Evolutionary conservation across 2,797 vertebrate genomes (phyloP).

Genomic region (Cynopterus sphinx): DNA sequence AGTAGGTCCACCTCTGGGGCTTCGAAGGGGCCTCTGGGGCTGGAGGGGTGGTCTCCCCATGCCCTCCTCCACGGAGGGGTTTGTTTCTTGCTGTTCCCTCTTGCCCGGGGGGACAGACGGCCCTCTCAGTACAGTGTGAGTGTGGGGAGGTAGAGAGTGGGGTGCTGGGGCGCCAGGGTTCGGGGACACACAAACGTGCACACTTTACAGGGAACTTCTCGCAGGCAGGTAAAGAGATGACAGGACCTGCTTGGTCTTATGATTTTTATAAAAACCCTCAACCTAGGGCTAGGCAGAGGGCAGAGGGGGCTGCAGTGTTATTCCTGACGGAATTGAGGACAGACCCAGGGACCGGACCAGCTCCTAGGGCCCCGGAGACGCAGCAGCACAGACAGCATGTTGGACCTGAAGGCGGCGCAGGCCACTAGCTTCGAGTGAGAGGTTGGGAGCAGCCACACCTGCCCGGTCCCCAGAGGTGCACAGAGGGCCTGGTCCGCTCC

Average conservation of each 20-base stretch:
- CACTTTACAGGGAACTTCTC: neutral
- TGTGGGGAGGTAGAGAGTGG: too few relatives aligned
- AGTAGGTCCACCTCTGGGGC: neutral
- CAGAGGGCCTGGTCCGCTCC: neutral
- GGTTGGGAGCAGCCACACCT: neutral
- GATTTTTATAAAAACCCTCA: conserved; percentile 68
- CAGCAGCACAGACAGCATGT: neutral
- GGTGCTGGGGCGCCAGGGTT: neutral
- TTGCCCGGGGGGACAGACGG: neutral
- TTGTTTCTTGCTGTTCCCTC: neutral
- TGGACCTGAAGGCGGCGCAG: neutral
- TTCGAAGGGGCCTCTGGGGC: neutral
- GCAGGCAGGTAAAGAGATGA: neutral
- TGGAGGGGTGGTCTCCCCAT: neutral
- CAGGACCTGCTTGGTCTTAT: neutral
- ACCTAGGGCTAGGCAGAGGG: neutral
- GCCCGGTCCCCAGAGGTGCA: neutral
- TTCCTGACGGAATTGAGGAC: conserved; percentile 19
- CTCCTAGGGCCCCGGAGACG: neutral
- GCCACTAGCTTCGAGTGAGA: neutral
- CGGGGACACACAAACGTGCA: fast-evolving
- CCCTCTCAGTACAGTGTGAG: neutral
- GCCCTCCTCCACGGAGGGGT: neutral
- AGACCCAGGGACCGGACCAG: neutral
- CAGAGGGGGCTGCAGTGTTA: neutral